Evolutionary conservation across 2,797 vertebrate species (phyloP).

Genomic region (Pogoniulus pusillus): DNA sequence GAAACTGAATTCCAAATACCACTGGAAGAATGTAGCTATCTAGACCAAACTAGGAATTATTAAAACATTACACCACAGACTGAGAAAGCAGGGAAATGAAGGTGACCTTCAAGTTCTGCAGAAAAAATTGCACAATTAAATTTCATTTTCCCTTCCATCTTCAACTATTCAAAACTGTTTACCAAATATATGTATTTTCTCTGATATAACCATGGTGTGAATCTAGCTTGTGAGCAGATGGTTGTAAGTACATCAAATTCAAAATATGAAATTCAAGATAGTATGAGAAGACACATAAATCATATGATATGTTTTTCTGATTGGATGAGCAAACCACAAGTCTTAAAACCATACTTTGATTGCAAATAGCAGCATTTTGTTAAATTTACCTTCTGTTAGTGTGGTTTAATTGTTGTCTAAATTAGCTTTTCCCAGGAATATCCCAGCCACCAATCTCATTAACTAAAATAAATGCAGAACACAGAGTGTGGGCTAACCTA

Average conservation of each 20-base stretch:
- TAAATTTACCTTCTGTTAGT: constrained; percentile 65
- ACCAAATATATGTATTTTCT: constrained; percentile 27
- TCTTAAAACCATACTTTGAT: constrained; percentile 60
- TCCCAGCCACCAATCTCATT: constrained; percentile 50
- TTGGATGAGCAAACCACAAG: constrained; percentile 43
- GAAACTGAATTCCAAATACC: background rate
- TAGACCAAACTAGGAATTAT: background rate
- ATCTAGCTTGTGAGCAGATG: constrained; percentile 54
- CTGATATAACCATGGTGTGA: background rate
- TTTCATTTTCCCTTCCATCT: background rate
- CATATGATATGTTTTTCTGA: constrained; percentile 52
- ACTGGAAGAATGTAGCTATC: background rate
- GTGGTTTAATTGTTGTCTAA: constrained; percentile 64
- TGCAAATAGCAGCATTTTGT: constrained; percentile 54
- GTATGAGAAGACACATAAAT: constrained; percentile 51
- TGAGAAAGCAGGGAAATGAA: background rate
- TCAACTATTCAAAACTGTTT: constrained; percentile 43
- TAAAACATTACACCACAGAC: background rate
- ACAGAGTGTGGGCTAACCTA: constrained; percentile 14
- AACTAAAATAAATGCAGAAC: constrained; percentile 55
- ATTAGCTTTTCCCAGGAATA: constrained; percentile 43
- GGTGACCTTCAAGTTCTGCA: background rate
- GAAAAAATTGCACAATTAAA: background rate
- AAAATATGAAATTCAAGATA: constrained; percentile 63
- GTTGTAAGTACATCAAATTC: constrained; percentile 54